A percentile compares a stretch with the other conserved stretches of the same genome.
Conservation (phyloP, 2,888 invertebrate genomes). For the Drosophila ezoana region DNA sequence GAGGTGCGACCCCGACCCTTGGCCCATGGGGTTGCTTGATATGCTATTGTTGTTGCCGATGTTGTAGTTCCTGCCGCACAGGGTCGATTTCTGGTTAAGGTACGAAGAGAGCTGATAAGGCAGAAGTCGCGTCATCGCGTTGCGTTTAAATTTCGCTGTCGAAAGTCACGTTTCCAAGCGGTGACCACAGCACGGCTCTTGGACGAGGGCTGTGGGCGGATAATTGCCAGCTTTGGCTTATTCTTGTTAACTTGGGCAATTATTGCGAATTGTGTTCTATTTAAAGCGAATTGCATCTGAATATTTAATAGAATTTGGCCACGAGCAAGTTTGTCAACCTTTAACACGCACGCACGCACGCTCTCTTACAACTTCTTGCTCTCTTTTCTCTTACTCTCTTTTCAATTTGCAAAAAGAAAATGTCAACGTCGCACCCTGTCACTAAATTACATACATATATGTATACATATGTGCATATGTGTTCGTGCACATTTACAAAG, state of each 20-base stretch:
- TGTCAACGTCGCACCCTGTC: conserved; percentile 51
- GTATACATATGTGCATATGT: not conserved
- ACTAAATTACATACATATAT: not conserved
- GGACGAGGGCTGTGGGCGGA: not conserved
- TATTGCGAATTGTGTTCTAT: conserved; percentile 45
- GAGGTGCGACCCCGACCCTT: conserved; percentile 48
- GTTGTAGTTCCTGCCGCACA: conserved; percentile 10
- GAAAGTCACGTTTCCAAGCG: conserved; percentile 45
- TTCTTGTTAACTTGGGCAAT: conserved; percentile 32
- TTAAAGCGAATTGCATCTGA: conserved; percentile 59
- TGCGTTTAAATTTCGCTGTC: conserved; percentile 11
- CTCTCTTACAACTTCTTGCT: not conserved
- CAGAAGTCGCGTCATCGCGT: conserved; percentile 19
- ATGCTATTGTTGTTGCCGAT: conserved; percentile 16
- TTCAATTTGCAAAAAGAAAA: conserved; percentile 31
- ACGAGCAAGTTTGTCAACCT: conserved; percentile 55
- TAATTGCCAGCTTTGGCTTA: conserved; percentile 2
- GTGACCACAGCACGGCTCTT: conserved; percentile 18
- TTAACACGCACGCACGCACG: conserved; percentile 13
- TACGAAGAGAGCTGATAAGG: conserved; percentile 36
- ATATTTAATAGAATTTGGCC: conserved; percentile 68
- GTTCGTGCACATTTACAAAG: conserved; percentile 5
- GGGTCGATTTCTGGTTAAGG: conserved; percentile 51
- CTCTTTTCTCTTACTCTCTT: conserved; percentile 18
- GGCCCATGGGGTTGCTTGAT: conserved; percentile 58